Evolutionary conservation across 64 coral and sea anemone species (phyloP).

Genomic region (Dendronephthya gigantea): DNA sequence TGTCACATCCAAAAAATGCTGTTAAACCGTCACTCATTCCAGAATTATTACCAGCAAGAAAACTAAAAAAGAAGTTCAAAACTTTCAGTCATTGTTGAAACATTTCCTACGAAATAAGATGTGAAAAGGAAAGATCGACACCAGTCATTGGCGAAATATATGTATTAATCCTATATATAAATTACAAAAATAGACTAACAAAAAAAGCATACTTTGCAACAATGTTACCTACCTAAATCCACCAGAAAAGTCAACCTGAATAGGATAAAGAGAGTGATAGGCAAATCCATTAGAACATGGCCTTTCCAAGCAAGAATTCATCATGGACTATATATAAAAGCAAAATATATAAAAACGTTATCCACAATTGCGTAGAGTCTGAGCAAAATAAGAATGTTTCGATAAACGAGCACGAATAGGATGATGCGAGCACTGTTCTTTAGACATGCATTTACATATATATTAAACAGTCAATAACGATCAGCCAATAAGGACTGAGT

Average conservation of each 20-base stretch:
- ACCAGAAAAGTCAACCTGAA: background rate
- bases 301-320: background rate
- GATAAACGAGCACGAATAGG: no score
- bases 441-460: no score
- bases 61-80: background rate
- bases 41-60: background rate
- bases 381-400: background rate
- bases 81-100: no score
- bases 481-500: no score
- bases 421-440: no score
- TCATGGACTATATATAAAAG: background rate
- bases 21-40: background rate
- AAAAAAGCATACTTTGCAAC: no score
- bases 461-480: no score
- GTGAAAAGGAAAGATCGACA: no score
- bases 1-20: background rate
- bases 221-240: slow-evolving; percentile 6
- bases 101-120: no score
- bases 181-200: no score
- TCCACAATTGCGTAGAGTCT: background rate
- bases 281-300: background rate
- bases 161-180: no score
- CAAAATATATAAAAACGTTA: background rate
- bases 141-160: no score
- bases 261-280: background rate